phyloP scores from a whole-genome alignment of 2,888 invertebrate species.

The Hirtodrosophila alboralis region DNA sequence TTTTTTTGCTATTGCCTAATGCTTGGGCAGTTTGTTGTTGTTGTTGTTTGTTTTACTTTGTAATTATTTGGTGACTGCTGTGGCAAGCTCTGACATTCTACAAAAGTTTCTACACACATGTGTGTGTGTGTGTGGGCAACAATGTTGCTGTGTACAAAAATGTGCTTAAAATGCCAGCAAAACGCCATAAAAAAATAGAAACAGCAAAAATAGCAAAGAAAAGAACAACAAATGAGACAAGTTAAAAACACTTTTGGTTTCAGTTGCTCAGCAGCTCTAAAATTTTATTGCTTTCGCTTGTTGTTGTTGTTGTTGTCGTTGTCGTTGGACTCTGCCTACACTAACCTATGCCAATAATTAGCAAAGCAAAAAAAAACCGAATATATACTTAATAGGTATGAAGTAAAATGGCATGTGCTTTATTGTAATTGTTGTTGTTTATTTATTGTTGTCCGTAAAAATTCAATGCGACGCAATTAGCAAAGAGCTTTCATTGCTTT shows the following conservation, averaged over 20 bases:
- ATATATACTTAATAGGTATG: slow-evolving; percentile 30
- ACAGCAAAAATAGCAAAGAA: slow-evolving; percentile 13
- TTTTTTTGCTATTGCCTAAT: slow-evolving; percentile 58
- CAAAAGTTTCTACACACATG: slow-evolving; percentile 16
- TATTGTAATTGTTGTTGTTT: slow-evolving; percentile 9
- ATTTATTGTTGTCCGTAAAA: slow-evolving; percentile 21
- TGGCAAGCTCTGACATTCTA: slow-evolving; percentile 32
- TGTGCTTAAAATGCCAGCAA: slow-evolving; percentile 66
- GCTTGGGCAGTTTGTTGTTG: slow-evolving; percentile 23
- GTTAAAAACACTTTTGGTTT: slow-evolving; percentile 75
- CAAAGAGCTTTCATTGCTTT: slow-evolving; percentile 31
- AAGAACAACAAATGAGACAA: slow-evolving; percentile 19
- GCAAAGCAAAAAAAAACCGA: slow-evolving; percentile 52
- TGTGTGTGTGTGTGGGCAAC: slow-evolving; percentile 51
- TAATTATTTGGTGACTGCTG: slow-evolving; percentile 50
- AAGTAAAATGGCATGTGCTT: slow-evolving; percentile 28
- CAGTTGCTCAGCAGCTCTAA: slow-evolving; percentile 52
- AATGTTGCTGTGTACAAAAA: slow-evolving; percentile 56
- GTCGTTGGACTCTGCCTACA: slow-evolving; percentile 58
- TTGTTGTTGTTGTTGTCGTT: slow-evolving; percentile 6
- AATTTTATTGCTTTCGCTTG: slow-evolving; percentile 60
- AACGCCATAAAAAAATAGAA: slow-evolving; percentile 50
- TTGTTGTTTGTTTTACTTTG: slow-evolving; percentile 16
- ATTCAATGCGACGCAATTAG: slow-evolving; percentile 56
- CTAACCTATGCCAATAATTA: slow-evolving; percentile 83